A percentile compares a stretch with the other conserved stretches of the same genome.
These are phyloP conservation scores for Stramonita haemastoma DNA, from an alignment of 2,888 invertebrate species.

Conservation along the genomic window DNA sequence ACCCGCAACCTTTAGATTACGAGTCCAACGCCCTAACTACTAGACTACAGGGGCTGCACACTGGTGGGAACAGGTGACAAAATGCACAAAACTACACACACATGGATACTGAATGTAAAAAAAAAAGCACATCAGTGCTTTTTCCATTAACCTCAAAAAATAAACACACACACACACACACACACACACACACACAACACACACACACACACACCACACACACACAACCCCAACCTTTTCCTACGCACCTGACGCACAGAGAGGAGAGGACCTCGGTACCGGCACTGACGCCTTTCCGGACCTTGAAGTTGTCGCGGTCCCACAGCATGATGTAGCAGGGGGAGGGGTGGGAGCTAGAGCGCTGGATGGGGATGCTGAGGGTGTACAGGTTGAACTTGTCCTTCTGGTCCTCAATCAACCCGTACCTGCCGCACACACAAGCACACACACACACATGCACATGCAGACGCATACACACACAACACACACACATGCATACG, in stretches of 20 bases:
- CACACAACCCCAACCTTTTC: neutral
- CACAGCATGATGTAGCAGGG: conserved; percentile 88
- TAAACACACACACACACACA: no score
- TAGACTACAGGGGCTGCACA: no score
- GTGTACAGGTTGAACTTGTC: conserved; percentile 82
- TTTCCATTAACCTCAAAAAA: no score
- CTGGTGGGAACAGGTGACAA: no score
- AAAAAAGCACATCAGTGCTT: no score
- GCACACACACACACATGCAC: neutral
- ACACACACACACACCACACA: no score
- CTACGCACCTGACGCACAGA: conserved; percentile 71
- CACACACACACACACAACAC: no score
- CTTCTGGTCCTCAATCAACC: conserved; percentile 84
- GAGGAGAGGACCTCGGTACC: conserved; percentile 77
- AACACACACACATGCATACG: neutral
- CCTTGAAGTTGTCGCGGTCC: conserved; percentile 82
- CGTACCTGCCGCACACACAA: conserved; percentile 76
- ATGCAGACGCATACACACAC: neutral
- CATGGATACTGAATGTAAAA: no score
- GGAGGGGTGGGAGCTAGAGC: conserved; percentile 55
- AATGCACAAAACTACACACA: no score
- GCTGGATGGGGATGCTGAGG: conserved; percentile 85
- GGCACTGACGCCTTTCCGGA: conserved; percentile 81
- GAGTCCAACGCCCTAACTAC: no score
- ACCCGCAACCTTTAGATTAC: no score